These are phyloP conservation scores for Drosophila arizonae DNA, from an alignment of 1,140 invertebrate genomes.

Conservation along the genomic window DNA sequence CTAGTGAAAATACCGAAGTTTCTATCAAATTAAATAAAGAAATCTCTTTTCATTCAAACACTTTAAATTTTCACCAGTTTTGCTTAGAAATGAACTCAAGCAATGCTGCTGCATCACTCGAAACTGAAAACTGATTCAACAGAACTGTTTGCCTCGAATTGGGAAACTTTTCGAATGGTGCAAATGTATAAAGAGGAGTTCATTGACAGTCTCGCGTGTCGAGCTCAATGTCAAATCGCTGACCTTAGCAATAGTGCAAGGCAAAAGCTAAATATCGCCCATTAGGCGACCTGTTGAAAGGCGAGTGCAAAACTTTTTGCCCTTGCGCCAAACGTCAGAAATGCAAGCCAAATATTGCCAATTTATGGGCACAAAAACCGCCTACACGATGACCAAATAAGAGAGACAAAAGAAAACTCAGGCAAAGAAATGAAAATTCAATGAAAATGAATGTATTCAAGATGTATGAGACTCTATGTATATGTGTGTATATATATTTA, in stretches of 20 bases:
- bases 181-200: conserved; percentile 25
- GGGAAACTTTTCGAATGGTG: neutral
- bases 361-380: conserved; percentile 54
- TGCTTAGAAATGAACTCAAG: neutral
- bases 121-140: neutral
- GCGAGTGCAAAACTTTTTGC: conserved; percentile 18
- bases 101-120: neutral
- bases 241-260: conserved; percentile 40
- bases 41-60: too few species aligned
- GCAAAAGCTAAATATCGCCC: conserved; percentile 43
- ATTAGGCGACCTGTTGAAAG: conserved; percentile 66
- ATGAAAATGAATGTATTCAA: conserved; percentile 29
- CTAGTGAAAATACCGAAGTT: too few species aligned
- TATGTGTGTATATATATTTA: conserved; percentile 22
- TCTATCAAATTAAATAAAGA: too few species aligned
- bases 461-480: too few species aligned
- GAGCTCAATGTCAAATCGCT: conserved; percentile 37
- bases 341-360: conserved; percentile 54
- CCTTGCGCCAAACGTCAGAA: conserved; percentile 39
- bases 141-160: neutral
- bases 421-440: conserved; percentile 34
- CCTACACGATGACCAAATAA: conserved; percentile 49
- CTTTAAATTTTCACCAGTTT: too few species aligned
- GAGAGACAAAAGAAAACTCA: neutral
- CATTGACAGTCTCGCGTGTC: conserved; percentile 20